Base-by-base conservation (phyloP, 2,888 invertebrate genomes). In the Dolichomitus sp. region DNA sequence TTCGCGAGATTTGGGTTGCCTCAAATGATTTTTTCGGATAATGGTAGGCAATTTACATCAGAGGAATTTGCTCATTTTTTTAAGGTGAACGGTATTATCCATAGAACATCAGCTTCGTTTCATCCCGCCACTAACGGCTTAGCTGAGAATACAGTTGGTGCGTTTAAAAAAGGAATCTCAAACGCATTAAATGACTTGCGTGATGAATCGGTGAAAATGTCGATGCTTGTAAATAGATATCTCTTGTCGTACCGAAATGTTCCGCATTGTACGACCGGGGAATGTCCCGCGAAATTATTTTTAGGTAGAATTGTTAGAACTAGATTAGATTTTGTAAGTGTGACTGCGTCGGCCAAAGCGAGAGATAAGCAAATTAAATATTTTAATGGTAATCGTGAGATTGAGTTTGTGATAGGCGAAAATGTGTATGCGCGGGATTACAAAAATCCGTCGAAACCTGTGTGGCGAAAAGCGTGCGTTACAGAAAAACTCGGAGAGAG, bases 1-100 rank as follows among this genome's bases (percentile, higher is more conserved):
- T 86, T 86, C 54, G 69, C 81, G 45, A 73, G 74, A 30, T 85
- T 83, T 57, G 84, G 85, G 0, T 65, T 85, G 52, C 84, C 85
- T 5, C 61, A 76, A 40, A 66, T 68, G 9, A 66, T 86, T 19
- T 79, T 86, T n/a, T 74, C 81, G 5, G 83, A 86, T 50, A 86
- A 86, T 37, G 85, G 83, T 19, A 52, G 54, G 59, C 80, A 74
- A 27, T 84, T 85, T 74, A 72, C 45, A 0, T 81, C 84, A 0
- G 50, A 59, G 2, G 80, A 81, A 12, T 81, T 77, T 73, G 59
- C 27, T 9, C 52, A 48, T 33, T 81, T 86, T 80, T 82, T 80
- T 40, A 19, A 73, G 59, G 27, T n/a, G 33, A 86, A 85, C 59
- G 77, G 72, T 12, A 86, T 83, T 37, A 33, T 65, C 12, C 85